Conservation (phyloP, 2,113 vertebrate species). For the Rhagologus leucostigma region DNA sequence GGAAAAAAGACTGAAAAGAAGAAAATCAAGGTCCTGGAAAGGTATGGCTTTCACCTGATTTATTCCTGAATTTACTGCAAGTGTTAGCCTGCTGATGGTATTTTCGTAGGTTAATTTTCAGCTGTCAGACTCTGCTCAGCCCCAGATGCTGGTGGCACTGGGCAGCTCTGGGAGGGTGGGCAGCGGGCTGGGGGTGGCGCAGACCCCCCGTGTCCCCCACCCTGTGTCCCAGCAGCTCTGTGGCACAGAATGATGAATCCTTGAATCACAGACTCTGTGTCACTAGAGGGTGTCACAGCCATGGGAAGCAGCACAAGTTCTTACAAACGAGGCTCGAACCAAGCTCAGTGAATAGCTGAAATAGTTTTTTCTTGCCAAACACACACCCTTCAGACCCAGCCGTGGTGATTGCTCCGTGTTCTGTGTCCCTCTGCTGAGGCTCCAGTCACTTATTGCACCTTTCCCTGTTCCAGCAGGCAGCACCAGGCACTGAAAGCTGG, state of each 20-base stretch:
- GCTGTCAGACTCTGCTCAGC: neutral
- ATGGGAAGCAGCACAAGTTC: neutral
- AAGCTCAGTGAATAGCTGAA: rapidly evolving
- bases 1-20: neutral
- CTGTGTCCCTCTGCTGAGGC: neutral
- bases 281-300: constrained; percentile 25
- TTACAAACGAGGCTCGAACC: rapidly evolving
- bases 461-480: neutral
- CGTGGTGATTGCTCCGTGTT: rapidly evolving
- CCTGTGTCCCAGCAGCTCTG: neutral
- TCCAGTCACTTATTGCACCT: rapidly evolving
- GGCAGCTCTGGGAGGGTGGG: neutral
- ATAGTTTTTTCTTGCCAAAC: neutral
- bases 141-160: neutral
- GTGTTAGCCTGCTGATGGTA: neutral
- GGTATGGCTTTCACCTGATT: neutral
- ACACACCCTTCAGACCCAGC: neutral
- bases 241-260: neutral
- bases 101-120: neutral
- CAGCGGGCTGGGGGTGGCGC: neutral
- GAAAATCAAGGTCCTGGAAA: neutral
- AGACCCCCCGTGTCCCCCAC: rapidly evolving
- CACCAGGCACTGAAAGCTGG: neutral
- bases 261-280: neutral
- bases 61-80: neutral